A percentile compares a stretch with the other conserved stretches of the same genome.
Conservation (phyloP, 2,888 invertebrate species). For the Busseola fusca region DNA sequence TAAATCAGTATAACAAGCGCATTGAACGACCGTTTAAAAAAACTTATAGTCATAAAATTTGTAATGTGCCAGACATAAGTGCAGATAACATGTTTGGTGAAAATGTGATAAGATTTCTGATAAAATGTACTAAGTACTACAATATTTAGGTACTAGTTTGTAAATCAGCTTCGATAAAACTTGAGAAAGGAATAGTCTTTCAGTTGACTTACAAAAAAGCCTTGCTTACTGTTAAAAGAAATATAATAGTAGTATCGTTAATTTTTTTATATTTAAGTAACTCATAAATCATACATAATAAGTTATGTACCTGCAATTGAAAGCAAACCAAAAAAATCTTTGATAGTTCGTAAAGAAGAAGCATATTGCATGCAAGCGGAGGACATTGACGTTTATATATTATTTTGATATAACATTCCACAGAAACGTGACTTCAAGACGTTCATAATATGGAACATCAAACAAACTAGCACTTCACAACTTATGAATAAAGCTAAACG, state of each 20-base stretch:
- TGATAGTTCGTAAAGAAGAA: neutral
- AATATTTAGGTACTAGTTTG: neutral
- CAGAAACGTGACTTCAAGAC: conserved; percentile 52
- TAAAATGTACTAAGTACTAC: conserved; percentile 15
- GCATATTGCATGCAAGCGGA: conserved; percentile 4
- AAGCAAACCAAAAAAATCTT: neutral
- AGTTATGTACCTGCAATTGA: neutral
- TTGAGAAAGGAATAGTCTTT: neutral
- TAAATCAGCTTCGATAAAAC: neutral
- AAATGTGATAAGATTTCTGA: conserved; percentile 12
- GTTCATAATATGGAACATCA: conserved; percentile 51
- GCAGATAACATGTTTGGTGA: conserved; percentile 19
- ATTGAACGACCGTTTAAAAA: conserved; percentile 39
- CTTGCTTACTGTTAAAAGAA: neutral
- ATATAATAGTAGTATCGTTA: neutral
- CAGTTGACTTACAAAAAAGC: neutral
- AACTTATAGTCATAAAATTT: conserved; percentile 48
- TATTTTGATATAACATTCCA: conserved; percentile 38
- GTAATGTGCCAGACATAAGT: conserved; percentile 28
- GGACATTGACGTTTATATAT: conserved; percentile 41
- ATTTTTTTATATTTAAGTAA: neutral
- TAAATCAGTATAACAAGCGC: conserved; percentile 48
- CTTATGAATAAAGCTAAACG: conserved; percentile 58
- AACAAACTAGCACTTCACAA: conserved; percentile 58
- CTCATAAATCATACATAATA: neutral